A percentile compares a stretch with the other conserved stretches of the same genome.
Conservation (phyloP, 2,888 invertebrate genomes). For the Idaea straminata region DNA sequence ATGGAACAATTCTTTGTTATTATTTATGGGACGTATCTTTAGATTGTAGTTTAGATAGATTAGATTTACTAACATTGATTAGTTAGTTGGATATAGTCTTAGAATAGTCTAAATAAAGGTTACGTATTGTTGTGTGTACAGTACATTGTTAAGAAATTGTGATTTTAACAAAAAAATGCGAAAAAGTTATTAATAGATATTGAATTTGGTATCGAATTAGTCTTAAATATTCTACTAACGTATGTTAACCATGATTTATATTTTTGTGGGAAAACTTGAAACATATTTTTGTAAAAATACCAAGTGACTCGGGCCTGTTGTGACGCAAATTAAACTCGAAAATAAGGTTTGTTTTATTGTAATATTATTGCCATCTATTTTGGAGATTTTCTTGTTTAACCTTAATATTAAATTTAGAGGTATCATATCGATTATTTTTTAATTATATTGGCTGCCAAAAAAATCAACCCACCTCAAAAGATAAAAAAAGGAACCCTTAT, state of each 20-base stretch:
- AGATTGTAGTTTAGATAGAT: slow-evolving; percentile 21
- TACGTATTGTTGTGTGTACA: slow-evolving; percentile 25
- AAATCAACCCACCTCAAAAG: too few relatives aligned
- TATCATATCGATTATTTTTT: too few relatives aligned
- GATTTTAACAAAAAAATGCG: slow-evolving; percentile 26
- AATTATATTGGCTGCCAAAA: too few relatives aligned
- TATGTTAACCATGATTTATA: neutral
- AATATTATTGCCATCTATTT: too few relatives aligned
- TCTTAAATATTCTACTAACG: slow-evolving; percentile 10
- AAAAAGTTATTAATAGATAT: slow-evolving; percentile 22
- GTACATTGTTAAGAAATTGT: slow-evolving; percentile 31
- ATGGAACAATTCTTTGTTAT: slow-evolving; percentile 21
- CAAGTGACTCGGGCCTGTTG: too few relatives aligned
- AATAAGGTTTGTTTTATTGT: too few relatives aligned
- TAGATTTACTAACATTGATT: slow-evolving; percentile 23
- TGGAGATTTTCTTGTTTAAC: too few relatives aligned
- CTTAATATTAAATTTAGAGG: too few relatives aligned
- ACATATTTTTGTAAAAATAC: slow-evolving; percentile 2
- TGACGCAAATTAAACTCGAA: too few relatives aligned
- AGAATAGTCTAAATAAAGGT: slow-evolving; percentile 4
- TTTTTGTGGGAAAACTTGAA: slow-evolving; percentile 1
- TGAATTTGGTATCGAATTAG: slow-evolving; percentile 20
- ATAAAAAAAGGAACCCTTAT: too few relatives aligned
- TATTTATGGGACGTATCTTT: slow-evolving; percentile 23
- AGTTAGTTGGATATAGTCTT: neutral